Evolutionary conservation across 92 coral and sea anemone genomes (phyloP).

Genomic region (Hydrozoanthus gracilis): DNA sequence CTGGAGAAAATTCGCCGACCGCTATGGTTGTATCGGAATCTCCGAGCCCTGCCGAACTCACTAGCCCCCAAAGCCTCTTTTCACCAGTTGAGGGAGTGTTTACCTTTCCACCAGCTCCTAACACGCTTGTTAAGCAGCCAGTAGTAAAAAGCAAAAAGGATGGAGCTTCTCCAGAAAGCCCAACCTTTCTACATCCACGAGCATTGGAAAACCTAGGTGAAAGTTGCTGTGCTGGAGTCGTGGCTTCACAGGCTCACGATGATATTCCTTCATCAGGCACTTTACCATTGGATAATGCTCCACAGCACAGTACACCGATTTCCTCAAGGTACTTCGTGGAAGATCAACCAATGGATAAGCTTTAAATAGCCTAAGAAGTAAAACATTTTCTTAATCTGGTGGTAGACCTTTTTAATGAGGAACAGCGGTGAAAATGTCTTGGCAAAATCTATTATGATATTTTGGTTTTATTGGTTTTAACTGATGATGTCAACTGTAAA

Average conservation of each 20-base stretch:
- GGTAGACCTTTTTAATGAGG: too few relatives aligned
- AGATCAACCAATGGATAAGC: too few relatives aligned
- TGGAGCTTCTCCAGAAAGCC: background rate
- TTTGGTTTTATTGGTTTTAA: too few relatives aligned
- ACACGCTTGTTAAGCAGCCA: background rate
- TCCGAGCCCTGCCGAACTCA: constrained; percentile 55
- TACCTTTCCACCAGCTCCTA: constrained; percentile 37
- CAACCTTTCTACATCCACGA: background rate
- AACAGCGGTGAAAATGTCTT: too few relatives aligned
- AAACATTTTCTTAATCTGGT: too few relatives aligned
- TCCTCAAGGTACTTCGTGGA: constrained; percentile 42
- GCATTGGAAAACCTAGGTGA: background rate
- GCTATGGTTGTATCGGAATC: constrained; percentile 46
- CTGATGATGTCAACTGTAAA: too few relatives aligned
- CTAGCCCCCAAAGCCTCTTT: constrained; percentile 73
- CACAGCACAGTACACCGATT: constrained; percentile 67
- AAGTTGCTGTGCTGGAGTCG: constrained; percentile 1
- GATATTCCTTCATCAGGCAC: background rate
- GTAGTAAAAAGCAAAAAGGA: background rate
- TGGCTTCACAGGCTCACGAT: background rate
- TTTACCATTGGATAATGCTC: constrained; percentile 19
- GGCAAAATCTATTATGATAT: too few relatives aligned
- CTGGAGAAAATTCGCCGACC: background rate
- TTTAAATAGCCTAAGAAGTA: too few relatives aligned
- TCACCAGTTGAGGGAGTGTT: constrained; percentile 60